A percentile compares a stretch with the other conserved stretches of the same genome.
Conservation (phyloP, 2,113 vertebrate genomes). For the Podarcis raffonei region DNA sequence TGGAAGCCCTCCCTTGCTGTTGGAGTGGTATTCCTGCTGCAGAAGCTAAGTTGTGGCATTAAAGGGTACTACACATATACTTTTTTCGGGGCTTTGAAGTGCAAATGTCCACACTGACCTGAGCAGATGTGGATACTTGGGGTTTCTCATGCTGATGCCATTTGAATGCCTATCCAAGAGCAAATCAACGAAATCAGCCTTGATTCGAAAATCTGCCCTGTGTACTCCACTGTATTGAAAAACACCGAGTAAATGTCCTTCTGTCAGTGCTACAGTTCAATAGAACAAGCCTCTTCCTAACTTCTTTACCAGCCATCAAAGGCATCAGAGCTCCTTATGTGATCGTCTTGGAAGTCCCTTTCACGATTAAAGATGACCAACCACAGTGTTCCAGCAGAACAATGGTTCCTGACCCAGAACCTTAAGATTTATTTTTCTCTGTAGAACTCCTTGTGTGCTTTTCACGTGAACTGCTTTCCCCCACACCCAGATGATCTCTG, state of each 20-base stretch:
- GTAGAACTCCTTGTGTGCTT: not conserved
- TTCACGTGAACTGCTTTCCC: not conserved
- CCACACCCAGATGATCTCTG: not conserved
- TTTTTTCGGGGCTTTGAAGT: constrained; percentile 15
- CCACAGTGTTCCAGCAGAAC: not conserved
- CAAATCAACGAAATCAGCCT: not conserved
- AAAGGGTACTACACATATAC: accelerated
- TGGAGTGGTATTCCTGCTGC: not conserved
- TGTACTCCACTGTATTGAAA: not conserved
- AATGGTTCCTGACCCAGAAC: not conserved
- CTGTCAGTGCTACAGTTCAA: not conserved
- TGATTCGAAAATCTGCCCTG: not conserved
- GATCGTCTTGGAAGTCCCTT: not conserved
- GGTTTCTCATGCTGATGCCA: not conserved
- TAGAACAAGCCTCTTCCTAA: not conserved
- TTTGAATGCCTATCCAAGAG: accelerated
- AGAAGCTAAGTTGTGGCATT: not conserved
- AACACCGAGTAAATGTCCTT: not conserved
- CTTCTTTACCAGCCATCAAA: not conserved
- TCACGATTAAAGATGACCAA: not conserved
- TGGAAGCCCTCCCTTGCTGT: not conserved
- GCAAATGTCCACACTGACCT: not conserved
- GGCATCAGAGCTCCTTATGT: not conserved
- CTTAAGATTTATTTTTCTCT: not conserved
- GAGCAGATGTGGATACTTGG: not conserved